Base-by-base conservation (phyloP, 2,888 invertebrate genomes). In the Chrysomela aeneicollis region DNA sequence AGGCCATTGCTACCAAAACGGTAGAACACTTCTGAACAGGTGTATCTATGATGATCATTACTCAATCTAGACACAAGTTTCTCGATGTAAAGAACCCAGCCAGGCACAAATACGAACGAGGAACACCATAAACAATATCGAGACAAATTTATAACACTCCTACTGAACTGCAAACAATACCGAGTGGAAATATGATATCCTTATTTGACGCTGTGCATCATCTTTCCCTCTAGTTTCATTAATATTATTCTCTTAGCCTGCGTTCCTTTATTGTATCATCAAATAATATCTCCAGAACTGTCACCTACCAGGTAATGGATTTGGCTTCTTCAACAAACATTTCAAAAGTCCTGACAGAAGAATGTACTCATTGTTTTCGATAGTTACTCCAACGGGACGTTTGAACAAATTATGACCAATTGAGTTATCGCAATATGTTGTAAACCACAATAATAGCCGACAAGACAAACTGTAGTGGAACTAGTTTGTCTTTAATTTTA, bases 1-100 rank as follows among this genome's bases (percentile, higher is more conserved):
- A 46, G 57, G 57, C 46, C 57, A 46, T 46, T 57, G 57, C 57
- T 57, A 57, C 57, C 46, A 46, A 46, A 57, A 57, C 57, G 46
- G 46, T 57, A 57, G 26, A 57, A 46, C 55, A 46, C 57, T 32
- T 57, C 37, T 35, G 21, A 54, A 55, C 55, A 55, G 55, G 55
- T 42, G 55, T 55, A 21, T 19, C 55, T 55, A 21, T 55, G 55
- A 37, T 55, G 42, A 37, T 37, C 42, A 42, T 55, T 55, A 55
- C 55, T 42, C 55, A 55, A 42, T 42, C 22, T 55, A 42, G 55
- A 55, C 55, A 35, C 35, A 10, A 3, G 26, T 12, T 35, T 35
- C 35, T 6, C 35, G 9, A 6, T 35, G 10, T 35, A 6, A 9
- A 35, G 6, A 26, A 26, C 26, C 3, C 6, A 26, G 26, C n/a